phyloP scores from a whole-genome alignment of 2,888 invertebrate species.

The Oeneis ivallda region DNA sequence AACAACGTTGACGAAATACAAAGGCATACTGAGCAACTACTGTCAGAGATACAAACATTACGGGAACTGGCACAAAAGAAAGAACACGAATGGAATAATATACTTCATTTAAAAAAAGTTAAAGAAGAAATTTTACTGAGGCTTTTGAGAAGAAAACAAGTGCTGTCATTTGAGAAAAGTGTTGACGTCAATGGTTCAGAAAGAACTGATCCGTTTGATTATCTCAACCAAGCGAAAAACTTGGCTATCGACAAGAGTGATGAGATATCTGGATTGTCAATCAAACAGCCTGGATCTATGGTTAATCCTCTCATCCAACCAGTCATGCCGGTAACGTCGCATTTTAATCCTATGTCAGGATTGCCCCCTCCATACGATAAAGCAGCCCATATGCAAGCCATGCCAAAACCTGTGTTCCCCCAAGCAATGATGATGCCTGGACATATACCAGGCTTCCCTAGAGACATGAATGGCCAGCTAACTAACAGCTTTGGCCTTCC shows the following conservation, averaged over 20 bases:
- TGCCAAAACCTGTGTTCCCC: conserved; percentile 72
- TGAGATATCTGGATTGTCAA: conserved; percentile 70
- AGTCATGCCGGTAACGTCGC: conserved; percentile 65
- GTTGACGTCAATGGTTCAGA: conserved; percentile 67
- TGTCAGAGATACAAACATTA: conserved; percentile 85
- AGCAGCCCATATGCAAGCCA: conserved; percentile 67
- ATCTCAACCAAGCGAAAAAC: conserved; percentile 69
- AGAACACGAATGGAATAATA: conserved; percentile 93
- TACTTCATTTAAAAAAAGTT: conserved; percentile 89
- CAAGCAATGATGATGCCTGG: conserved; percentile 73
- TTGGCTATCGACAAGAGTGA: conserved; percentile 75
- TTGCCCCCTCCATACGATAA: conserved; percentile 75
- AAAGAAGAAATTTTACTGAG: conserved; percentile 91
- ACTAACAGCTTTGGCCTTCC: conserved; percentile 75
- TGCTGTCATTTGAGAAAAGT: conserved; percentile 76
- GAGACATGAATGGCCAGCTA: conserved; percentile 82
- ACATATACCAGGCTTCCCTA: conserved; percentile 64
- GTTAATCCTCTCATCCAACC: conserved; percentile 64
- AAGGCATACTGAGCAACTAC: conserved; percentile 84
- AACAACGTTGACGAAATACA: conserved; percentile 83
- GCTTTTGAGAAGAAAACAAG: conserved; percentile 86
- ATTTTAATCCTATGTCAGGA: conserved; percentile 69
- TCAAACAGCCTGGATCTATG: conserved; percentile 66
- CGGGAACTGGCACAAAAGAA: conserved; percentile 89
- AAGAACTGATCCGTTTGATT: conserved; percentile 68